Evolutionary conservation across 2,888 invertebrate genomes (phyloP), one percentile per base, ranked within the genome.

Genomic region (Papilio gigon): DNA sequence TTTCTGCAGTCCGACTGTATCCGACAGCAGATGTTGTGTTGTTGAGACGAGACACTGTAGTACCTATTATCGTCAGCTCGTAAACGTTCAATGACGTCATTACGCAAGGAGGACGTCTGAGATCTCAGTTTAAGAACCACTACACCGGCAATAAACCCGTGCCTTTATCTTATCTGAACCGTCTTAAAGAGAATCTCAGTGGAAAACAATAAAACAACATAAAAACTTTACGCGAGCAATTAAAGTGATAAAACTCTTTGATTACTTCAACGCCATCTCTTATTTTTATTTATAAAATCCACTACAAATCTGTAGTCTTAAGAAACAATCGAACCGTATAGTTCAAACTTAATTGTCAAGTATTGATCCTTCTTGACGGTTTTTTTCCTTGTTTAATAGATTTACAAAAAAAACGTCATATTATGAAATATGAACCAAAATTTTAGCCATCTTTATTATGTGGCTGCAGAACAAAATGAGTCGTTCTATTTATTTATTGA

Each of bases 31-130:
- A 64, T 76, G 75, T 74, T 68, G 42, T 50, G 72, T 47, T 59
- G 71, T 75, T 77, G 75, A 77, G 76, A 72, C 70, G 61, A 69
- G 72, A 71, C 73, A 74, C 68, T 71, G 60, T 70, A 74, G 60
- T 70, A 65, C 73, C 72, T 78, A 79, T 79, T 79, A 80, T 74
- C 72, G 74, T 76, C 72, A 73, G 68, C 71, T 77, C 79, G 74
- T 81, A 79, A 81, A 81, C 73, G 72, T 42, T 50, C 50, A 30
- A 68, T 79, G 78, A 77, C 78, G 79, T 77, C 79, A 76, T 70
- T 70, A 53, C 62, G 40, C 35, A 71, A 71, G 71, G 72, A 73
- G 69, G 68, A 58, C 70, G 70, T 50, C 70, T 65, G 20, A 68
- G 59, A 59, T 61, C 50, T 60, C 35, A 42, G 68, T 58, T 60